Conservation (phyloP, 37 sponge, comb jelly and placozoan genomes). For the Halisarca cf. caerulea region DNA sequence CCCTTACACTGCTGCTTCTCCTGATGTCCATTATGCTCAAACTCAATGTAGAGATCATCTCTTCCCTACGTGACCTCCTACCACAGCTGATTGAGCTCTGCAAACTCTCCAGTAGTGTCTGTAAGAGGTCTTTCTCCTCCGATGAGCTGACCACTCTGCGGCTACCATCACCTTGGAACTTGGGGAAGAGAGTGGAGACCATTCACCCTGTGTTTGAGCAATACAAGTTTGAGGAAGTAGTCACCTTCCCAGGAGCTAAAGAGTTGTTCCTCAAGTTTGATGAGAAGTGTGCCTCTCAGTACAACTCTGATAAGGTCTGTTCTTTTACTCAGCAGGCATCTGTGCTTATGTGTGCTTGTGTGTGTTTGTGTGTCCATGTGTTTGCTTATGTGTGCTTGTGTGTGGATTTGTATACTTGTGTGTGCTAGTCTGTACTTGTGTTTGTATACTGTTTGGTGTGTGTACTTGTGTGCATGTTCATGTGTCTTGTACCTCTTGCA, state of each 20-base stretch:
- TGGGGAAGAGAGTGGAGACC: slow-evolving; percentile 87
- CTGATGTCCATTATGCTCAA: not conserved
- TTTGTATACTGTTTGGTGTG: too few species aligned
- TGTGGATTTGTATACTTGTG: too few species aligned
- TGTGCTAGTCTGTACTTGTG: too few species aligned
- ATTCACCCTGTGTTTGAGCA: slow-evolving; percentile 95
- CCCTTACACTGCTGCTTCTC: slow-evolving; percentile 10
- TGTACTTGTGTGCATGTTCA: too few species aligned
- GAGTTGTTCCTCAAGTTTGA: slow-evolving; percentile 94
- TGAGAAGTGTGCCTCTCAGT: slow-evolving; percentile 88
- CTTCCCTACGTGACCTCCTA: not conserved
- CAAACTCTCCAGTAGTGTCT: not conserved
- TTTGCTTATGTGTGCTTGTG: not conserved
- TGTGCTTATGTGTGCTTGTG: not conserved
- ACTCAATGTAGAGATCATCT: not conserved
- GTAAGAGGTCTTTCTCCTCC: not conserved
- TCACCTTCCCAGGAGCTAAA: slow-evolving; percentile 91
- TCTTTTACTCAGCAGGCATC: too few species aligned
- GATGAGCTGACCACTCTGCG: slow-evolving; percentile 44
- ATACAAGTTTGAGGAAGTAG: slow-evolving; percentile 95
- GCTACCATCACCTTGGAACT: slow-evolving; percentile 92
- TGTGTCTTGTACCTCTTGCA: too few species aligned
- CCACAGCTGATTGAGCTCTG: not conserved
- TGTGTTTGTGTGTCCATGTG: not conserved
- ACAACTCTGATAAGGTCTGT: slow-evolving; percentile 88